phyloP scores from a whole-genome alignment of 2,888 invertebrate genomes.

The Liposcelis brunnea region DNA sequence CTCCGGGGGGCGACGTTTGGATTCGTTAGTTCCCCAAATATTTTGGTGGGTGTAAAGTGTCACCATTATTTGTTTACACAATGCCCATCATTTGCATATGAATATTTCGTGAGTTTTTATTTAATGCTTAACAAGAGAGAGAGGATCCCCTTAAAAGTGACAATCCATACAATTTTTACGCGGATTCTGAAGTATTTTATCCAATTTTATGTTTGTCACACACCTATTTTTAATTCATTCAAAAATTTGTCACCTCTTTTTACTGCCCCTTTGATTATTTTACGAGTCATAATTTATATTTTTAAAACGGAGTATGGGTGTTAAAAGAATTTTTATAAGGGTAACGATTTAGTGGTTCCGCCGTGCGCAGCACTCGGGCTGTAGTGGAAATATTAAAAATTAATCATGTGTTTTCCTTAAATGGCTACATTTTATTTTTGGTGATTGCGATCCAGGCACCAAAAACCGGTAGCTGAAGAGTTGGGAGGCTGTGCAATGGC shows the following conservation, averaged over 20 bases:
- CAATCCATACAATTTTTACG: background rate
- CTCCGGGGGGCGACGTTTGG: constrained; percentile 6
- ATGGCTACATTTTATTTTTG: too few species aligned
- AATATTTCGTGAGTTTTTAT: constrained; percentile 3
- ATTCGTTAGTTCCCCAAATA: constrained; percentile 6
- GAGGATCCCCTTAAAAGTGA: too few species aligned
- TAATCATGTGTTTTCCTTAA: too few species aligned
- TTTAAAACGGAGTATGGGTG: too few species aligned
- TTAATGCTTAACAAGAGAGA: constrained; percentile 4
- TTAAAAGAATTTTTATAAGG: too few species aligned
- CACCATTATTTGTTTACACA: constrained; percentile 9
- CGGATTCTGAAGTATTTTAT: constrained; percentile 8
- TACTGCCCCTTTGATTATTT: constrained; percentile 2
- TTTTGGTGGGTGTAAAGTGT: constrained; percentile 6
- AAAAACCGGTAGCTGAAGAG: too few species aligned
- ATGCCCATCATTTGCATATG: constrained; percentile 3
- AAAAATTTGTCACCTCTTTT: constrained; percentile 4
- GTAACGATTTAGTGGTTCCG: too few species aligned
- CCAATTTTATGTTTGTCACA: constrained; percentile 5
- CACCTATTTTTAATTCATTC: constrained; percentile 6
- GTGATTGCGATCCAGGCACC: too few species aligned
- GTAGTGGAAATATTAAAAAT: too few species aligned
- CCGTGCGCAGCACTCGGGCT: too few species aligned
- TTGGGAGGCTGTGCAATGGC: too few species aligned
- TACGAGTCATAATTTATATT: constrained; percentile 3